Conservation (phyloP, 2,888 invertebrate species). For the Drosophila quinaria region DNA sequence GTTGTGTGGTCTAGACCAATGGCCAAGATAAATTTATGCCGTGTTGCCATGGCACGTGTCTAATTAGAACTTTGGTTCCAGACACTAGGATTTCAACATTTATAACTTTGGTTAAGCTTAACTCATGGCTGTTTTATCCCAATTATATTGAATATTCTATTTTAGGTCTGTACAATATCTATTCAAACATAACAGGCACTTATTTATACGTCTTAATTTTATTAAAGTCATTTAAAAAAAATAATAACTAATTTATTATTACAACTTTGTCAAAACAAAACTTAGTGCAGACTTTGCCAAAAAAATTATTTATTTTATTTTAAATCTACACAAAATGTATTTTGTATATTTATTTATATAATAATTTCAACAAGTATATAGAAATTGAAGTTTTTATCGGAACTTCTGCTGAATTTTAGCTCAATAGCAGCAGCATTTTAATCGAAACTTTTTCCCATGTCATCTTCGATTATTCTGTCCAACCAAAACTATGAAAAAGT, state of each 20-base stretch:
- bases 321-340: no score
- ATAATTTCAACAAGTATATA: no score
- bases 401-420: background rate
- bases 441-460: background rate
- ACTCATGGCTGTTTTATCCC: background rate
- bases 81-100: background rate
- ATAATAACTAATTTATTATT: no score
- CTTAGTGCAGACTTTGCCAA: no score
- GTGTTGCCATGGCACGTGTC: conserved; percentile 42
- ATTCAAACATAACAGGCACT: no score
- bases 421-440: background rate
- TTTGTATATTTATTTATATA: no score
- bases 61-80: conserved; percentile 42
- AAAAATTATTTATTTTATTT: no score
- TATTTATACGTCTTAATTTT: no score
- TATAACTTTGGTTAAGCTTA: background rate
- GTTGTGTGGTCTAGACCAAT: conserved; percentile 3
- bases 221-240: no score
- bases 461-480: background rate
- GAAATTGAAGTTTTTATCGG: no score
- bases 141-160: background rate
- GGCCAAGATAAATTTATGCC: conserved; percentile 19
- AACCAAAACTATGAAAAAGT: conserved; percentile 12
- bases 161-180: background rate
- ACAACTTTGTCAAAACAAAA: no score